Base-by-base conservation (phyloP, 2,888 invertebrate species). In the Alcis repandata region DNA sequence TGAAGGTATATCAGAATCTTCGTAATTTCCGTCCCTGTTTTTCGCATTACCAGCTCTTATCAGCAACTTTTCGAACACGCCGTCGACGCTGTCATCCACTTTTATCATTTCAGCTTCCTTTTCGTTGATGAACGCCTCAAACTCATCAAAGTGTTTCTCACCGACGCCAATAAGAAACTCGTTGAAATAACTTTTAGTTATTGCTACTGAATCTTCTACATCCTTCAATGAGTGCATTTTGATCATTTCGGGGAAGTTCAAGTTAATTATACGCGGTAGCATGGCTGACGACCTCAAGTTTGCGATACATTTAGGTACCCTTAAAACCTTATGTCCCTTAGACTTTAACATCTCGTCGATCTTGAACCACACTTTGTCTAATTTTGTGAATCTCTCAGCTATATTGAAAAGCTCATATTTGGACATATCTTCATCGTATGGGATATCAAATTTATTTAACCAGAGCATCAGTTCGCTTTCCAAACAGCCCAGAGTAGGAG, bases 331-430 rank as follows among this genome's bases (percentile, higher is more conserved):
- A 48, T 83, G 79, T 0, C 78, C 79, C 8, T 63, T 27, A 0
- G 41, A 19, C 40, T 65, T 70, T 13, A 85, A 9, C 8, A 78
- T 20, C 11, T 56, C 57, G 22, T 79, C 77, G 0, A 79, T 48
- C 19, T 60, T 64, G 13, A 73, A 78, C 2, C 73, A n/a, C 38
- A 58, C 8, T 0, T 4, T 22, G 2, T 27, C 7, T 10, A 72
- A 10, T 17, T 77, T 64, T 9, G 83, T 82, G n/a, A 67, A 77
- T 3, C 72, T 77, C 46, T 85, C 73, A 0, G 82, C 72, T 1
- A 87, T 52, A n/a, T 68, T 40, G 2, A 71, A 73, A 0, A 86
- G 64, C n/a, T 81, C 76, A 8, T 69, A 70, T 70, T 74, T 82
- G 0, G 78, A 75, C 70, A 77, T 73, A 2, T 63, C 51, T 0